Percentiles rank a stretch among this genome's conserved stretches.
Conservation (phyloP, 2,888 invertebrate species). For the Odontothrips loti region DNA sequence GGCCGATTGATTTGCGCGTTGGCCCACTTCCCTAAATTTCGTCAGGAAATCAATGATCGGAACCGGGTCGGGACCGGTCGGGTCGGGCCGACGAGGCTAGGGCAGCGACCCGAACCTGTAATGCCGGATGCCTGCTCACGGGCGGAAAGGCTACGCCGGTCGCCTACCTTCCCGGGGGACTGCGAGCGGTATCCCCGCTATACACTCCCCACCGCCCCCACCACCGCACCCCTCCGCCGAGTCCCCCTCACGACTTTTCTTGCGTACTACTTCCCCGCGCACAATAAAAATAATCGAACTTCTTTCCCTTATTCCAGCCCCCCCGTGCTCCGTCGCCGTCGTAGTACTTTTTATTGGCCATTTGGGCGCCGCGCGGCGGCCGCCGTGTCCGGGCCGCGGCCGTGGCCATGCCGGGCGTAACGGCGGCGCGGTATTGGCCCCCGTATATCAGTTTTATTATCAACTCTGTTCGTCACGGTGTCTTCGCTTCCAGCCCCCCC, state of each 20-base stretch:
- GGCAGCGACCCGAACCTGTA: too few relatives aligned
- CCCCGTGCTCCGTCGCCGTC: too few relatives aligned
- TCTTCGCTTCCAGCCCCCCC: neutral
- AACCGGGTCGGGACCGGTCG: neutral
- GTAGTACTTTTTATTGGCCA: neutral
- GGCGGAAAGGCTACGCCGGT: too few relatives aligned
- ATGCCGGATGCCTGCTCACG: too few relatives aligned
- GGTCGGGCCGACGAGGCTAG: neutral
- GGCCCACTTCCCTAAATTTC: neutral
- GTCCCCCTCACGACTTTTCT: neutral
- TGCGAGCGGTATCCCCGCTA: too few relatives aligned
- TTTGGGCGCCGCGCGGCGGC: neutral
- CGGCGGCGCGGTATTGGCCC: conserved; percentile 2
- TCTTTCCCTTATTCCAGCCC: neutral
- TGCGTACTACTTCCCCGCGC: neutral
- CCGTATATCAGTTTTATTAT: conserved; percentile 27
- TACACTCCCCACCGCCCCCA: neutral
- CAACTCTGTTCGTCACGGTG: neutral
- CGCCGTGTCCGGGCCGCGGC: neutral
- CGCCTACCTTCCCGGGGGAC: too few relatives aligned
- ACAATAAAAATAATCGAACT: conserved; percentile 18
- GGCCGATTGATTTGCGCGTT: neutral
- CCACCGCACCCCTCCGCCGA: neutral
- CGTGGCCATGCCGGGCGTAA: too few relatives aligned
- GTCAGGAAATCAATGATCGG: neutral